These are phyloP conservation scores for Dilophus febrilis DNA, from an alignment of 2,888 invertebrate species.

Conservation along the genomic window DNA sequence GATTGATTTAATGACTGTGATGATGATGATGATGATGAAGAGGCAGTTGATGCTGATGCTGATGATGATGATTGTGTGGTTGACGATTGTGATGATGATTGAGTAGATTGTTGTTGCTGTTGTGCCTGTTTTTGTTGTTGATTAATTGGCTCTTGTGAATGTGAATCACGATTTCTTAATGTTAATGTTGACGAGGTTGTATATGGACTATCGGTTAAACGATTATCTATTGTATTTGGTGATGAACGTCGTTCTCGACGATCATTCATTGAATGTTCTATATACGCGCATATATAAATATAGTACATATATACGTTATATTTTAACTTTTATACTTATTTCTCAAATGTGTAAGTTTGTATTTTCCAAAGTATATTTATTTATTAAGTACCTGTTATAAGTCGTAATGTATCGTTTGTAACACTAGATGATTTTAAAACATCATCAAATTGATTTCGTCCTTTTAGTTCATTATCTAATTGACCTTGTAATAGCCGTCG, in stretches of 20 bases:
- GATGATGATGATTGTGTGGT: too few species aligned
- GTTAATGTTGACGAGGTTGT: constrained; percentile 11
- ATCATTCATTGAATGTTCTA: not conserved
- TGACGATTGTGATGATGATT: too few species aligned
- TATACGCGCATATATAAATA: too few species aligned
- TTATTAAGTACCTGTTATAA: constrained; percentile 60
- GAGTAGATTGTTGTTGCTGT: constrained; percentile 23
- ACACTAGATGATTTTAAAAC: constrained; percentile 62
- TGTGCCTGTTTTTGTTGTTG: constrained; percentile 17
- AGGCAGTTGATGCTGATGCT: constrained; percentile 9
- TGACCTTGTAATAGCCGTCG: constrained; percentile 74
- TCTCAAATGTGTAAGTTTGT: too few species aligned
- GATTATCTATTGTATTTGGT: constrained; percentile 2
- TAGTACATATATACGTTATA: too few species aligned
- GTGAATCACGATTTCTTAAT: constrained; percentile 2
- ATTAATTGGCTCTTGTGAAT: too few species aligned
- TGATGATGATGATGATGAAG: too few species aligned
- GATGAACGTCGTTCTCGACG: constrained; percentile 2
- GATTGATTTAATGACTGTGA: too few species aligned
- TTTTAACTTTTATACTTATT: too few species aligned
- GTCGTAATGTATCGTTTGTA: constrained; percentile 55
- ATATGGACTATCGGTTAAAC: constrained; percentile 6
- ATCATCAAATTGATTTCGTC: constrained; percentile 63
- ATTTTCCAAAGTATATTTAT: too few species aligned
- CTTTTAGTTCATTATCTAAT: constrained; percentile 61